Evolutionary conservation across 2,113 vertebrate species (phyloP), one percentile per base, ranked within the genome.

Genomic region (Mustela nigripes): DNA sequence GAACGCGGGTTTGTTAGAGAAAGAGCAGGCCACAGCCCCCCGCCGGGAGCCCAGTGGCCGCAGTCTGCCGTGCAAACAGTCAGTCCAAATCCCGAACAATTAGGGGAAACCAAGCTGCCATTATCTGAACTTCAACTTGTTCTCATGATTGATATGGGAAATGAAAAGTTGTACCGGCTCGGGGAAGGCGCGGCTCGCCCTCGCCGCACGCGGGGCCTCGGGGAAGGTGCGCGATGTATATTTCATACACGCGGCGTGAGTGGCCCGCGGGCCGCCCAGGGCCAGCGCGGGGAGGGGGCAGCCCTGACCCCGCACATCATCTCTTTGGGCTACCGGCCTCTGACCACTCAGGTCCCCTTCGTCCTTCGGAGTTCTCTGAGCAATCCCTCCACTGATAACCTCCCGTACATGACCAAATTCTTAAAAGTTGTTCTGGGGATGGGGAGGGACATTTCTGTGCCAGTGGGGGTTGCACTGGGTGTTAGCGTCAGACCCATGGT

Each of bases 91-190:
- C 99, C 98, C 89, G 98, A 99, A 99, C 99, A 99, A 99, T 99
- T 99, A 99, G 96, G 97, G 98, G 99, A 99, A 98, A 99, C 99
- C 99, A 99, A 99, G 99, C 99, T 99, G 99, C 99, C 98, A 99
- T 99, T 99, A 99, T 99, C 98, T 99, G 98, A 99, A 99, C 98
- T 99, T 99, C 99, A 99, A 99, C 99, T 99, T 99, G 99, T 99
- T 99, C 99, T 99, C 98, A 99, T 99, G 99, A 99, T 99, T 99
- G 99, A 99, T 99, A 99, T 99, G 99, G 99, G 99, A 99, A 99
- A 99, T 99, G 98, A 99, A 99, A 99, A 98, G 98, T 99, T 99
- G 98, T 99, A 98, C 98, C 98, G 98, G 98, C 97, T 98, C 93
- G 89, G 97, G 95, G 98, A 98, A 98, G 98, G 97, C 96, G 50